A percentile compares a stretch with the other conserved stretches of the same genome.
These are phyloP conservation scores for Pluvialis apricaria DNA, from an alignment of 2,113 vertebrate genomes.

Conservation along the genomic window DNA sequence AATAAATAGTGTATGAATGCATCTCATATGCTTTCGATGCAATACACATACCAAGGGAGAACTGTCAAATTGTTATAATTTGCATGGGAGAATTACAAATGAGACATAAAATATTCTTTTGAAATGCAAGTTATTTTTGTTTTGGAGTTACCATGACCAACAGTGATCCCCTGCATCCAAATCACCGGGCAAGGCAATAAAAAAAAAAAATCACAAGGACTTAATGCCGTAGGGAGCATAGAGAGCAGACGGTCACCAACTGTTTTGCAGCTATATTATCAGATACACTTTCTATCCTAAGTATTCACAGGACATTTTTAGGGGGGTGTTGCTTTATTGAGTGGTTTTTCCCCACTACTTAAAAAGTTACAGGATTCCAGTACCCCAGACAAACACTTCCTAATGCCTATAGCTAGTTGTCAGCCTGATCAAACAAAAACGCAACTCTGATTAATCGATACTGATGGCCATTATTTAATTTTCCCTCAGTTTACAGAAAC, in stretches of 20 bases:
- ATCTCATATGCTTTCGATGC: neutral
- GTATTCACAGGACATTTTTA: neutral
- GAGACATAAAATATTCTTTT: constrained; percentile 28
- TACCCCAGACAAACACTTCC: neutral
- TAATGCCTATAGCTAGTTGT: neutral
- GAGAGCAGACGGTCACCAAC: neutral
- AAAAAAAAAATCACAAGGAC: neutral
- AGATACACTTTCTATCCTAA: neutral
- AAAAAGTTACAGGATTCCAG: neutral
- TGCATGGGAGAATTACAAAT: constrained; percentile 35
- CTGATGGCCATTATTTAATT: neutral
- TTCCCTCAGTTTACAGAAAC: neutral
- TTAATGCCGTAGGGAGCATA: neutral
- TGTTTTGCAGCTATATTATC: neutral
- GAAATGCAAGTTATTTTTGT: constrained; percentile 32
- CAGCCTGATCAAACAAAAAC: neutral
- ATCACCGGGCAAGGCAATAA: neutral
- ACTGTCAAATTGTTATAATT: neutral
- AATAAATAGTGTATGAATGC: neutral
- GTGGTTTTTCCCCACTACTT: neutral
- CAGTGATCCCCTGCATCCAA: neutral
- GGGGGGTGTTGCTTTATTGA: too few species aligned
- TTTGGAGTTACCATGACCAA: constrained; percentile 20
- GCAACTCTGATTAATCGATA: neutral
- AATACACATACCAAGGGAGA: neutral